Evolutionary conservation across 92 coral and sea anemone species (phyloP).

Genomic region (Palythoa heliodiscus): DNA sequence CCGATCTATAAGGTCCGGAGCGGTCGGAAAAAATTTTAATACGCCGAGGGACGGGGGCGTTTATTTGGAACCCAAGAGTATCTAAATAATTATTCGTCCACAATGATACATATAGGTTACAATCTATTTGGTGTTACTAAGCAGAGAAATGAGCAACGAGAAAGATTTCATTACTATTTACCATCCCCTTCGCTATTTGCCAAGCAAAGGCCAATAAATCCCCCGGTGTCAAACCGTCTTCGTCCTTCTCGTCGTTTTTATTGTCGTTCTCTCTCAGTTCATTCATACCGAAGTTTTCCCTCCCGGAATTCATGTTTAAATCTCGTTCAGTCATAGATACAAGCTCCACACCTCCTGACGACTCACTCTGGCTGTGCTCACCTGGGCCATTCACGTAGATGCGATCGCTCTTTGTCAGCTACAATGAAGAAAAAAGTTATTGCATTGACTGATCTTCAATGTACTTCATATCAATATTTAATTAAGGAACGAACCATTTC

Average conservation of each 20-base stretch:
- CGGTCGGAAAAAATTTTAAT: no score
- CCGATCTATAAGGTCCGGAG: no score
- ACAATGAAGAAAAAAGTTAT: not conserved
- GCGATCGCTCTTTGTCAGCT: constrained; percentile 52
- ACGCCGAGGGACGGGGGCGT: no score
- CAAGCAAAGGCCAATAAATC: constrained; percentile 89
- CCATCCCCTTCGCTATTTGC: constrained; percentile 88
- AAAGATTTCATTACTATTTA: not conserved
- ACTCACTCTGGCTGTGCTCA: constrained; percentile 28
- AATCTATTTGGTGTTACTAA: no score
- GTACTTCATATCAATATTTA: no score
- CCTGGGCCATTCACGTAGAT: constrained; percentile 75
- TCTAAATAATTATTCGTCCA: no score
- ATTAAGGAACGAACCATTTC: no score
- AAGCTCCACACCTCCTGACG: constrained; percentile 50
- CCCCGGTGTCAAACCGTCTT: constrained; percentile 59
- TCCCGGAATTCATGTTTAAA: not conserved
- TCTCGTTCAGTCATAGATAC: constrained; percentile 29
- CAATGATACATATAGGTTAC: no score
- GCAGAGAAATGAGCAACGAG: no score
- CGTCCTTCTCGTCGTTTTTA: constrained; percentile 22
- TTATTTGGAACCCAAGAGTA: no score
- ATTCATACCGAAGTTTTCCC: constrained; percentile 33
- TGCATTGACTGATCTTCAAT: no score
- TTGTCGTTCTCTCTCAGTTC: constrained; percentile 36